phyloP scores from a whole-genome alignment of 2,888 invertebrate genomes.

The Pachliopta kotzebuea region DNA sequence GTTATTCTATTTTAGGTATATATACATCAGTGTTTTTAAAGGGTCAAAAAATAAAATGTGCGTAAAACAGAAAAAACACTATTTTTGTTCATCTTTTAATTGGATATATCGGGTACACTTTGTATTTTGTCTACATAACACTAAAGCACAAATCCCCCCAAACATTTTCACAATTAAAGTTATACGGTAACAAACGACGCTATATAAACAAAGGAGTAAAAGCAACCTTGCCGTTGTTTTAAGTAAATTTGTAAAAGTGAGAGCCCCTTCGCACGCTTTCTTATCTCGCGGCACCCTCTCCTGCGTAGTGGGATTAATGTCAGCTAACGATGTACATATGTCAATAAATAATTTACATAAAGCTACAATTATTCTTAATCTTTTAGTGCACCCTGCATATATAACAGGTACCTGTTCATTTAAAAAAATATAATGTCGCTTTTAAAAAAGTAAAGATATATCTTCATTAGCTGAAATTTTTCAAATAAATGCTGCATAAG shows the following conservation, averaged over 20 bases:
- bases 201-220: constrained; percentile 3
- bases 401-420: not conserved
- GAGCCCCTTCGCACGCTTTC: constrained; percentile 8
- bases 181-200: not conserved
- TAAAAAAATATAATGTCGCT: not conserved
- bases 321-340: constrained; percentile 3
- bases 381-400: no score
- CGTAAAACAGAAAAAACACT: no score
- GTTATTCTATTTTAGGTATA: no score
- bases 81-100: not conserved
- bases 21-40: no score
- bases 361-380: no score
- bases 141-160: not conserved
- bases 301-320: not conserved
- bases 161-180: constrained; percentile 2
- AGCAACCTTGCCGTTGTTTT: not conserved
- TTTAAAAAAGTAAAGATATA: not conserved
- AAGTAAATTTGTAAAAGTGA: constrained; percentile 19
- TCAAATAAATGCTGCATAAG: not conserved
- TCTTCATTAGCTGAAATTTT: not conserved
- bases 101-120: no score
- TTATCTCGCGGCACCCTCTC: constrained; percentile 10
- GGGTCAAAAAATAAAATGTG: no score
- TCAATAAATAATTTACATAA: constrained; percentile 9
- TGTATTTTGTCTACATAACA: not conserved